phyloP scores from a whole-genome alignment of 2,797 vertebrate genomes.

The Momotus momota region DNA sequence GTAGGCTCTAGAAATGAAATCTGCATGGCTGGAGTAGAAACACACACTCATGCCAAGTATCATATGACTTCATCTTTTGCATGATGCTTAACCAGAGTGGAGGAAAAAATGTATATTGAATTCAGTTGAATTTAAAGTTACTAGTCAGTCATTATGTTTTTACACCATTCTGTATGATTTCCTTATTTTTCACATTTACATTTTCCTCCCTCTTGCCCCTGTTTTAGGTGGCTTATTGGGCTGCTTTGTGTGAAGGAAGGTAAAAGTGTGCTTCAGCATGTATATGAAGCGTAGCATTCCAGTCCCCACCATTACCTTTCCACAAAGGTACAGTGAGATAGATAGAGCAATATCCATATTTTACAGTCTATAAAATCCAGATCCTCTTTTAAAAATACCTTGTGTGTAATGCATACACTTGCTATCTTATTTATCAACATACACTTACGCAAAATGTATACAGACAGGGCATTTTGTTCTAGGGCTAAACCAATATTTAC shows the following conservation, averaged over 20 bases:
- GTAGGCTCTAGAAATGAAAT: not conserved
- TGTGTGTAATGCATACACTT: slow-evolving; percentile 65
- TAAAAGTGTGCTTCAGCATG: not conserved
- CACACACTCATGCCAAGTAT: not conserved
- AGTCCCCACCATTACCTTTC: slow-evolving; percentile 72
- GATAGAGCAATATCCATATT: slow-evolving; percentile 81
- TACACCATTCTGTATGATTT: not conserved
- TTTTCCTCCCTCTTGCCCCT: not conserved
- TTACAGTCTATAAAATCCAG: slow-evolving; percentile 81
- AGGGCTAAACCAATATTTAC: slow-evolving; percentile 73
- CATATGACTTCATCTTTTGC: not conserved
- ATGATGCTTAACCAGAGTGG: rapidly evolving
- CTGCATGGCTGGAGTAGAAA: not conserved
- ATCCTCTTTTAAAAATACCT: slow-evolving; percentile 68
- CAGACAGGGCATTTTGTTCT: slow-evolving; percentile 62
- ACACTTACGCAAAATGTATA: slow-evolving; percentile 76
- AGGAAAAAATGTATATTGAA: not conserved
- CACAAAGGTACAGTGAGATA: slow-evolving; percentile 78
- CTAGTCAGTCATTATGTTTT: not conserved
- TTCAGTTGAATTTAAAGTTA: not conserved
- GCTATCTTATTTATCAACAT: slow-evolving; percentile 79
- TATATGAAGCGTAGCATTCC: slow-evolving; percentile 58
- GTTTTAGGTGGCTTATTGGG: not conserved
- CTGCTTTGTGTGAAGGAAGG: not conserved
- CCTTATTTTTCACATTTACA: not conserved